phyloP scores from a whole-genome alignment of 1,140 invertebrate species.

The Orussus abietinus region DNA sequence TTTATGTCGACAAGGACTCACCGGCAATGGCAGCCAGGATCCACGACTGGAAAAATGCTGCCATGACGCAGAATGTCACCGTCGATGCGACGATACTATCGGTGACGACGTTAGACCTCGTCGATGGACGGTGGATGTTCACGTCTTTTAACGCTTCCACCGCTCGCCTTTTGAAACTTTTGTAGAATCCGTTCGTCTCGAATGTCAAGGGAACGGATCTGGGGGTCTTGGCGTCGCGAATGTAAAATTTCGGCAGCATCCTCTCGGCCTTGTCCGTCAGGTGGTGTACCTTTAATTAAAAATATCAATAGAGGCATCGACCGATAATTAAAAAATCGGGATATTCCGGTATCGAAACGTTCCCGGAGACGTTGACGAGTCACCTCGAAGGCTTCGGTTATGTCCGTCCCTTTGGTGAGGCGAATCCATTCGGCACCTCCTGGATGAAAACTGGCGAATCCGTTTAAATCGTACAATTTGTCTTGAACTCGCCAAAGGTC shows the following conservation, averaged over 20 bases:
- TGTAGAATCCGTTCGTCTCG: conserved; percentile 66
- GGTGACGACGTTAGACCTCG: conserved; percentile 52
- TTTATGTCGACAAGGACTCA: conserved; percentile 13
- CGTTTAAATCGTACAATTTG: conserved; percentile 69
- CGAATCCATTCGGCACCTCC: conserved; percentile 73
- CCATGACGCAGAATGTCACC: conserved; percentile 52
- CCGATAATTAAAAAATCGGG: no score
- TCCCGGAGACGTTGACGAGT: no score
- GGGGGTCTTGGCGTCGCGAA: conserved; percentile 54
- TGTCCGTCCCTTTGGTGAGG: conserved; percentile 69
- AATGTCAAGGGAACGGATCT: conserved; percentile 67
- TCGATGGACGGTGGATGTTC: conserved; percentile 41
- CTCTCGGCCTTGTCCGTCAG: conserved; percentile 52
- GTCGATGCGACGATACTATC: conserved; percentile 55
- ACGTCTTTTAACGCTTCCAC: conserved; percentile 53
- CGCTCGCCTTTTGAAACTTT: conserved; percentile 59
- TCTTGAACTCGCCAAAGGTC: conserved; percentile 75
- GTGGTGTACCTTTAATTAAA: conserved; percentile 53
- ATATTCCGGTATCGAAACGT: no score
- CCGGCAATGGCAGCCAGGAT: conserved; percentile 22
- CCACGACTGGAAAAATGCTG: conserved; percentile 43
- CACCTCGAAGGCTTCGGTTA: conserved; percentile 72
- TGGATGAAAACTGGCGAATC: conserved; percentile 70
- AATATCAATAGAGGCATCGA: no score
- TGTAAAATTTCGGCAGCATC: conserved; percentile 61